Percentiles rank a stretch among this genome's conserved stretches.
Conservation (phyloP, 2,113 vertebrate genomes). For the Bubo scandiacus region DNA sequence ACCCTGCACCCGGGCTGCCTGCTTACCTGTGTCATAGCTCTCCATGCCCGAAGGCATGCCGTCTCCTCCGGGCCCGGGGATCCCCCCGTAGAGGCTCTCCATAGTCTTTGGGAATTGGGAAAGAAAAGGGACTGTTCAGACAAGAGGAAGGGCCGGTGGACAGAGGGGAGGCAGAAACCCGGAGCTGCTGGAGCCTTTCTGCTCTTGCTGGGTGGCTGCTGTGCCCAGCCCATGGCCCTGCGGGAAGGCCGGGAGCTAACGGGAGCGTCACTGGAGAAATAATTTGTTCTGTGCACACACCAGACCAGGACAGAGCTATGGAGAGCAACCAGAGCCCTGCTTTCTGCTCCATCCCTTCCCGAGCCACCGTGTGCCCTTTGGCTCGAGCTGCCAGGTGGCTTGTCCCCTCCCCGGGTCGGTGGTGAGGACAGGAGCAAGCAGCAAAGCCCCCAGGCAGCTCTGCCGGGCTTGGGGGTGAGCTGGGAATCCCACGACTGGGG, state of each 20-base stretch:
- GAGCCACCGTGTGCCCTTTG: neutral
- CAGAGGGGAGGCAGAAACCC: neutral
- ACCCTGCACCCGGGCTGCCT: neutral
- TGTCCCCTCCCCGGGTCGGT: neutral
- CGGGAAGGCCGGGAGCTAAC: neutral
- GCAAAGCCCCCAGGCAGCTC: neutral
- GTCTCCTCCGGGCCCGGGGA: slow-evolving; percentile 71
- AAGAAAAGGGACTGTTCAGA: neutral
- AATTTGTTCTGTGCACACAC: neutral
- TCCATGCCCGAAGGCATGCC: slow-evolving; percentile 43
- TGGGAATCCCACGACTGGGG: accelerated
- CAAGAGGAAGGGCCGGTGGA: neutral
- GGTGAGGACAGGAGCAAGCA: neutral
- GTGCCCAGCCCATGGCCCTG: neutral
- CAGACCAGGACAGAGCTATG: neutral
- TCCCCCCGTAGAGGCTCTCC: slow-evolving; percentile 85
- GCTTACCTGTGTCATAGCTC: slow-evolving; percentile 71
- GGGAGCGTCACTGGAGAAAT: neutral
- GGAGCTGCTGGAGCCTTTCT: neutral
- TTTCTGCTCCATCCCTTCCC: neutral
- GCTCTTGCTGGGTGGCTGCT: neutral
- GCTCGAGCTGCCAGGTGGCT: neutral
- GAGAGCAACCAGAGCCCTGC: neutral
- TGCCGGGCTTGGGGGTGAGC: accelerated
- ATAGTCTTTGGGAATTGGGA: slow-evolving; percentile 74